Percentiles rank a stretch among this genome's conserved stretches.
Evolutionary conservation across 92 coral and sea anemone genomes (phyloP).

Genomic region (Epizoanthus ramosus): DNA sequence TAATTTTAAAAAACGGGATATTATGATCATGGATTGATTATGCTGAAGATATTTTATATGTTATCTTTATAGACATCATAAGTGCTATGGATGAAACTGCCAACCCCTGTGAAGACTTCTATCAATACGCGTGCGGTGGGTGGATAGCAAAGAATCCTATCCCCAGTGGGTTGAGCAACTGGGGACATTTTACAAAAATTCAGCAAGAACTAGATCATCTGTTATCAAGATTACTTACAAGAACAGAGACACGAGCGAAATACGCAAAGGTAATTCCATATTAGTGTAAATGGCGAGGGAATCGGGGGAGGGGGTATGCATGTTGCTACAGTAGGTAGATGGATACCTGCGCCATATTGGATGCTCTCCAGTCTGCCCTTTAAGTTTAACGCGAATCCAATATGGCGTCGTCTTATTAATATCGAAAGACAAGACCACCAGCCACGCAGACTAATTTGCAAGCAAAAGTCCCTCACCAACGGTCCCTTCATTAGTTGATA

Average conservation of each 20-base stretch:
- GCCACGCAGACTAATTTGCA: background rate
- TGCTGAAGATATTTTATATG: no score
- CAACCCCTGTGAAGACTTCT: slow-evolving; percentile 90
- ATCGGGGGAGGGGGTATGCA: no score
- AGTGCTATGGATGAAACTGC: slow-evolving; percentile 70
- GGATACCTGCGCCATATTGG: no score
- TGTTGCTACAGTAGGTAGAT: no score
- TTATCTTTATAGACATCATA: slow-evolving; percentile 56
- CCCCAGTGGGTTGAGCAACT: slow-evolving; percentile 42
- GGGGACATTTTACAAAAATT: slow-evolving; percentile 74
- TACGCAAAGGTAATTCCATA: slow-evolving; percentile 61
- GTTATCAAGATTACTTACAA: slow-evolving; percentile 1
- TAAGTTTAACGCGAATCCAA: no score
- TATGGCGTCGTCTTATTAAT: no score
- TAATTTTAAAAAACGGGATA: no score
- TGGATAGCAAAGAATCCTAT: slow-evolving; percentile 77
- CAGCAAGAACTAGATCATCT: background rate
- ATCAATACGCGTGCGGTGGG: slow-evolving; percentile 90
- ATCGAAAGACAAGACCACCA: background rate
- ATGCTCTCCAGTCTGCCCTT: no score
- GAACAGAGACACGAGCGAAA: slow-evolving; percentile 14
- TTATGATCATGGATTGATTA: no score
- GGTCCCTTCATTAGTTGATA: background rate
- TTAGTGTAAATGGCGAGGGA: no score
- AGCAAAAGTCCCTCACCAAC: no score